Conservation (phyloP, 2,888 invertebrate genomes). For the Hirtodrosophila alboralis region DNA sequence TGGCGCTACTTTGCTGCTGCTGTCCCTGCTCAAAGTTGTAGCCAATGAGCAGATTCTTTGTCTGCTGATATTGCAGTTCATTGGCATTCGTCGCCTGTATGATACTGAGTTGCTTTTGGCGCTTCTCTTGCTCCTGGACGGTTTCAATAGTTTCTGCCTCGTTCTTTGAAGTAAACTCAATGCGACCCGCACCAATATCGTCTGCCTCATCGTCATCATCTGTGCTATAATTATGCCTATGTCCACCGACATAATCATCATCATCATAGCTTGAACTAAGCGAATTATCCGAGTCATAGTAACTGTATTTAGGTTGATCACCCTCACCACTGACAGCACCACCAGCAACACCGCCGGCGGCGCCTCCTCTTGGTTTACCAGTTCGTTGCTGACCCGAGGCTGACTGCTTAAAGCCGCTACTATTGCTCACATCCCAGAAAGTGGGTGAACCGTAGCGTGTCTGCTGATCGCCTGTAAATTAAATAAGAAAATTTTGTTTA, state of each 20-base stretch:
- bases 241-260: slow-evolving; percentile 77
- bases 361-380: slow-evolving; percentile 14
- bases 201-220: slow-evolving; percentile 81
- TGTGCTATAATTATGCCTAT: slow-evolving; percentile 75
- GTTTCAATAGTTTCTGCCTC: slow-evolving; percentile 93
- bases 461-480: slow-evolving; percentile 80
- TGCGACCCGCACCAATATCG: slow-evolving; percentile 87
- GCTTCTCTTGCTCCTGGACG: slow-evolving; percentile 84
- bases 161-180: slow-evolving; percentile 93
- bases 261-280: slow-evolving; percentile 85
- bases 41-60: slow-evolving; percentile 82
- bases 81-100: slow-evolving; percentile 83
- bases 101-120: slow-evolving; percentile 82
- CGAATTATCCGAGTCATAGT: slow-evolving; percentile 85
- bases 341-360: neutral
- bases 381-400: slow-evolving; percentile 1
- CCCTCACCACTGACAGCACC: slow-evolving; percentile 6
- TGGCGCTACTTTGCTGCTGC: slow-evolving; percentile 23
- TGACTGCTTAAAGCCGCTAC: slow-evolving; percentile 39
- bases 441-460: slow-evolving; percentile 84
- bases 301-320: slow-evolving; percentile 60
- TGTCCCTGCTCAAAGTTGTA: slow-evolving; percentile 71
- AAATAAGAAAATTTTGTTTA: neutral
- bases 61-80: slow-evolving; percentile 83
- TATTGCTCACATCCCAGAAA: slow-evolving; percentile 81